These are phyloP conservation scores for Lampris incognitus DNA, from an alignment of 2,113 vertebrate species.

Conservation along the genomic window DNA sequence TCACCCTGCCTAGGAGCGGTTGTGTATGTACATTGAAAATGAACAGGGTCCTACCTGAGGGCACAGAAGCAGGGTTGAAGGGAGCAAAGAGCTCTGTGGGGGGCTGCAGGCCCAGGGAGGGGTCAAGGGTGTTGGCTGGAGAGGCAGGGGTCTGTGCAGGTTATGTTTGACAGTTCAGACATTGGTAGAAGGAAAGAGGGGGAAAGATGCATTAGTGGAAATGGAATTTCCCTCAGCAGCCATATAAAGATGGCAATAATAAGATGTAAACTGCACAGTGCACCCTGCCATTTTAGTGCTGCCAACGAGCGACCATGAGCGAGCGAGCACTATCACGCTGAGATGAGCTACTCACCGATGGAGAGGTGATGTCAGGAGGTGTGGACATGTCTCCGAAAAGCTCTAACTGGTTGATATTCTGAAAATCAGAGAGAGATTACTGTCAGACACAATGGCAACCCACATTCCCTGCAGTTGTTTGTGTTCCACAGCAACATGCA, in stretches of 20 bases:
- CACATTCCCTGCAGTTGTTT: slow-evolving; percentile 1
- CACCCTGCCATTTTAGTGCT: neutral
- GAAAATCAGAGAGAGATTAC: slow-evolving; percentile 57
- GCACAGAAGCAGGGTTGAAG: slow-evolving; percentile 94
- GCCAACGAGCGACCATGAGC: neutral
- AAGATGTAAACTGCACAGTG: neutral
- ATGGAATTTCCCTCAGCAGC: neutral
- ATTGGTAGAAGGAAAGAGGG: neutral
- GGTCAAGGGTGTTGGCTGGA: slow-evolving; percentile 96
- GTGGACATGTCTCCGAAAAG: slow-evolving; percentile 99
- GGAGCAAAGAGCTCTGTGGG: slow-evolving; percentile 92
- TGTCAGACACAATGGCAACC: neutral
- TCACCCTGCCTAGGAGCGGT: slow-evolving; percentile 5
- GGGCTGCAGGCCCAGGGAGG: slow-evolving; percentile 90
- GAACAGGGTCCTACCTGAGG: slow-evolving; percentile 90
- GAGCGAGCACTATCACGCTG: too few species aligned
- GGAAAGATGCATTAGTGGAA: slow-evolving; percentile 6
- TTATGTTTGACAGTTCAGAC: neutral
- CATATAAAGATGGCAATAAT: neutral
- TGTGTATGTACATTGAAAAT: slow-evolving; percentile 44
- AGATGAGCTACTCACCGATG: slow-evolving; percentile 88
- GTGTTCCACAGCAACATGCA: slow-evolving; percentile 61
- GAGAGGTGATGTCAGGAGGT: slow-evolving; percentile 97
- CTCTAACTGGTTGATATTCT: slow-evolving; percentile 99
- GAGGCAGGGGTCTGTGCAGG: slow-evolving; percentile 91